Conservation (phyloP, 1,140 invertebrate species). For the Kradibia gibbosae region DNA sequence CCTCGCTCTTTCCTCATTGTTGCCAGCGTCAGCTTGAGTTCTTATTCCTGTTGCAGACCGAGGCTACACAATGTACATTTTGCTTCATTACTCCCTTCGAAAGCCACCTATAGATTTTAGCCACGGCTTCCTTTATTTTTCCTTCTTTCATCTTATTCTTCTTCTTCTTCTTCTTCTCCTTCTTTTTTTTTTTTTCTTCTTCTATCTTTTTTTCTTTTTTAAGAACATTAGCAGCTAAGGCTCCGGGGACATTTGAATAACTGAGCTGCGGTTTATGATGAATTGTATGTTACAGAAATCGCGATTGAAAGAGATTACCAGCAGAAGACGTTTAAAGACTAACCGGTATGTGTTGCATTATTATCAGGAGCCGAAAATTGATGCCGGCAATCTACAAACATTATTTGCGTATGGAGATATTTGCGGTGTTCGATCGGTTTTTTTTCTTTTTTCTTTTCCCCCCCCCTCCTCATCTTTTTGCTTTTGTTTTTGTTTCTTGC, state of each 20-base stretch:
- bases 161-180: neutral
- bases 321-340: neutral
- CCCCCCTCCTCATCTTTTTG: no score
- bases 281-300: neutral
- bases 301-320: neutral
- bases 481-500: no score
- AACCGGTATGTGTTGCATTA: no score
- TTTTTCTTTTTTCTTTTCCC: no score
- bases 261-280: neutral
- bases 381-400: no score
- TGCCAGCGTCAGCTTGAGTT: neutral
- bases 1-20: constrained; percentile 2
- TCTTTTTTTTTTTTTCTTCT: no score
- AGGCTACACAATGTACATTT: constrained; percentile 3
- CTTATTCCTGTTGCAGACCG: neutral
- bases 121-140: neutral
- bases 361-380: no score
- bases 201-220: neutral
- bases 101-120: neutral
- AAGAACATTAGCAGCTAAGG: neutral
- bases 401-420: no score
- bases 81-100: neutral
- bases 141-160: neutral
- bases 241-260: neutral
- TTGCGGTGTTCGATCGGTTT: no score